These are phyloP conservation scores for Notospermus geniculatus DNA, from an alignment of 1,140 invertebrate genomes.

Conservation along the genomic window DNA sequence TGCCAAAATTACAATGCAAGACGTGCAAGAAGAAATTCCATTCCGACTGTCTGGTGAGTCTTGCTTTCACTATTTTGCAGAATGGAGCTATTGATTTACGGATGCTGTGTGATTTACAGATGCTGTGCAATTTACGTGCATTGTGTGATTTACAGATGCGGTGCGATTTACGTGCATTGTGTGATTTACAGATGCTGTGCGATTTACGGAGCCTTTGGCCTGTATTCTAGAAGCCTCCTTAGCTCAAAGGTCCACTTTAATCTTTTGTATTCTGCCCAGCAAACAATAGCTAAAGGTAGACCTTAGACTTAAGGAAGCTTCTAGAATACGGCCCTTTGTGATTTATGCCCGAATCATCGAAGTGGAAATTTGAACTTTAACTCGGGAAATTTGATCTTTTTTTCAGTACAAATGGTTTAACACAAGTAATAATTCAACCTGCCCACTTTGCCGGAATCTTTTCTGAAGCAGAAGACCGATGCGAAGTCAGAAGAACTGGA, in stretches of 20 bases:
- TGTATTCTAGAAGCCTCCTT: too few relatives aligned
- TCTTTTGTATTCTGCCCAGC: too few relatives aligned
- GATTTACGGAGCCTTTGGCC: too few relatives aligned
- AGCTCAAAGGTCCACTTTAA: too few relatives aligned
- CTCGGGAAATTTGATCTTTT: constrained; percentile 41
- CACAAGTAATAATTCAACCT: constrained; percentile 84
- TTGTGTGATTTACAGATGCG: too few relatives aligned
- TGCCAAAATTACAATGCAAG: constrained; percentile 79
- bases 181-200: too few relatives aligned
- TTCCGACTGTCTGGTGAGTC: constrained; percentile 78
- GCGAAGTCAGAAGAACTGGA: not conserved
- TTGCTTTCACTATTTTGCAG: not conserved
- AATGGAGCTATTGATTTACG: not conserved
- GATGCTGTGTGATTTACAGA: too few relatives aligned
- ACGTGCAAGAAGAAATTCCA: constrained; percentile 93
- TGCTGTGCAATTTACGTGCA: too few relatives aligned
- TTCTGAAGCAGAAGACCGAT: constrained; percentile 35
- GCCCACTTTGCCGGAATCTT: constrained; percentile 75
- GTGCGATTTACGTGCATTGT: too few relatives aligned
- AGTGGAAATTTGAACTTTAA: not conserved
- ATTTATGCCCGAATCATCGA: not conserved
- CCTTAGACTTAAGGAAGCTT: too few relatives aligned
- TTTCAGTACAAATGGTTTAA: constrained; percentile 92
- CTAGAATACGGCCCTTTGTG: too few relatives aligned
- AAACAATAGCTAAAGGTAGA: too few relatives aligned